Conservation (phyloP, 2,797 vertebrate genomes). For the Tinamus major region DNA sequence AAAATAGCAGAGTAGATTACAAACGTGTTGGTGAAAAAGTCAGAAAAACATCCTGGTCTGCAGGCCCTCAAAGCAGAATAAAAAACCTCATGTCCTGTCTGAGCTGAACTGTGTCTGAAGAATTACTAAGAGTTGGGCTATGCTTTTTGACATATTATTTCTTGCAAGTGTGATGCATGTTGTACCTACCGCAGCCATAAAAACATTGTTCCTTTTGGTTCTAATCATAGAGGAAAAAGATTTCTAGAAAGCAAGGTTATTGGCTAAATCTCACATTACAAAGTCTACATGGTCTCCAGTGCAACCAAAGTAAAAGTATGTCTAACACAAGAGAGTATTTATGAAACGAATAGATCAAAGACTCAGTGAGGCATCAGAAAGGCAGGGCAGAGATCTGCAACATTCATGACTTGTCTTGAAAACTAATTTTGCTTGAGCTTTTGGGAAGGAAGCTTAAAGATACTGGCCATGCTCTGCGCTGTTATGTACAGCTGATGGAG, state of each 20-base stretch:
- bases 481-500: background rate
- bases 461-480: background rate
- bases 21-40: background rate
- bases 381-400: background rate
- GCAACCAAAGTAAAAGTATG: background rate
- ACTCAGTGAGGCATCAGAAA: background rate
- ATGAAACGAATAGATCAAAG: background rate
- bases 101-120: background rate
- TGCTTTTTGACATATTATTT: constrained; percentile 43
- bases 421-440: background rate
- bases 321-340: background rate
- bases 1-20: background rate
- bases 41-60: background rate
- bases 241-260: background rate
- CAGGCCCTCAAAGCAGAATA: background rate
- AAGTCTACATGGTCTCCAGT: background rate
- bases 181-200: constrained; percentile 36
- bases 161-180: constrained; percentile 38
- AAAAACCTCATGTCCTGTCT: background rate
- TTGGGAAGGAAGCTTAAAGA: background rate
- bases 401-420: background rate
- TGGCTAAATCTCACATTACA: background rate
- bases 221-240: constrained; percentile 8
- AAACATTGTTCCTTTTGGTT: background rate
- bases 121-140: constrained; percentile 32